Conservation (phyloP, 2,888 invertebrate species). For the Agonum fuliginosum region DNA sequence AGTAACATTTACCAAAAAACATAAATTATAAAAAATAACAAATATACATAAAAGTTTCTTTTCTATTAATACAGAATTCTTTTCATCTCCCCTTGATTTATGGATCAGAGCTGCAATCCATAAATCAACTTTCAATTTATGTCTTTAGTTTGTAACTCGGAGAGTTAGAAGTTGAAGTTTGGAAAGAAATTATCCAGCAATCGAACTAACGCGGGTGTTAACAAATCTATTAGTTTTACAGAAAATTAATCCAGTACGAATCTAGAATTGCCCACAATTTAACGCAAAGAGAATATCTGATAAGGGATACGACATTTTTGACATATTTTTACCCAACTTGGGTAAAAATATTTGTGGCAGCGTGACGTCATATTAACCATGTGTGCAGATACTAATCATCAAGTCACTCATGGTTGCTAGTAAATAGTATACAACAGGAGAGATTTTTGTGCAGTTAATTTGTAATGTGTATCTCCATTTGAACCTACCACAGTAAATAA, state of each 20-base stretch:
- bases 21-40: neutral
- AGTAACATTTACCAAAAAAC: neutral
- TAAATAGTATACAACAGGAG: no score
- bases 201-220: slow-evolving; percentile 11
- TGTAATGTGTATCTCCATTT: no score
- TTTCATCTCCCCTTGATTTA: slow-evolving; percentile 29
- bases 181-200: slow-evolving; percentile 26
- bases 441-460: no score
- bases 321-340: no score
- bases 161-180: neutral
- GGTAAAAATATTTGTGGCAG: no score
- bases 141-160: slow-evolving; percentile 1
- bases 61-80: slow-evolving; percentile 33
- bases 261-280: neutral
- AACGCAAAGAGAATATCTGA: no score
- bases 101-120: neutral
- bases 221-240: slow-evolving; percentile 5
- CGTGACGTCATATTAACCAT: no score
- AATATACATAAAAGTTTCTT: neutral
- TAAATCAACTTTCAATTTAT: slow-evolving; percentile 44
- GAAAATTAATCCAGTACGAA: neutral
- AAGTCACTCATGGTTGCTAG: no score
- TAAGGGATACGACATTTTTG: no score
- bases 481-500: no score
- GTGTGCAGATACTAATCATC: no score